A percentile compares a stretch with the other conserved stretches of the same genome.
phyloP scores from a whole-genome alignment of 2,888 invertebrate species.

The Eupithecia subfuscata region DNA sequence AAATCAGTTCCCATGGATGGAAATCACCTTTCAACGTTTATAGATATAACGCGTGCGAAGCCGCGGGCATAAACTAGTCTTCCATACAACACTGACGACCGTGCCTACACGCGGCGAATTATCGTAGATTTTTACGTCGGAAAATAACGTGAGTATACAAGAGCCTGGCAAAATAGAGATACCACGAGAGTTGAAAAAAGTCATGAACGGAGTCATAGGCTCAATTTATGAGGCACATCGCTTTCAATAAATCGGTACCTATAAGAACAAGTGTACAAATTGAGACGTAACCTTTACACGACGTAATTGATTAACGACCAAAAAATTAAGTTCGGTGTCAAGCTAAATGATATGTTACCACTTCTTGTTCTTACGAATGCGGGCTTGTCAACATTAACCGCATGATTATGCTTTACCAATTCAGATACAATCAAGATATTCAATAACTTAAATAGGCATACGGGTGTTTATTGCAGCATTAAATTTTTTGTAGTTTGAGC shows the following conservation, averaged over 20 bases:
- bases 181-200: background rate
- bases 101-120: no score
- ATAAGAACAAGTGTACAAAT: slow-evolving; percentile 47
- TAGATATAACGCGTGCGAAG: no score
- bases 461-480: slow-evolving; percentile 59
- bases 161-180: no score
- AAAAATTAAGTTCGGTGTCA: slow-evolving; percentile 72
- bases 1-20: no score
- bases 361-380: slow-evolving; percentile 67
- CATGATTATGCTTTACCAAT: slow-evolving; percentile 64
- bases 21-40: no score
- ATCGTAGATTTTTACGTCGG: no score
- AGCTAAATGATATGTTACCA: slow-evolving; percentile 78
- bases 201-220: background rate
- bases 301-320: slow-evolving; percentile 71
- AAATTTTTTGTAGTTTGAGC: background rate
- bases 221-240: background rate
- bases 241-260: slow-evolving; percentile 18
- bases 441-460: slow-evolving; percentile 63
- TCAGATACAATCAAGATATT: slow-evolving; percentile 52
- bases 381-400: slow-evolving; percentile 66
- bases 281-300: slow-evolving; percentile 72
- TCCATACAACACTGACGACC: no score
- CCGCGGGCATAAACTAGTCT: no score
- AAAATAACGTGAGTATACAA: no score